Evolutionary conservation across 2,113 vertebrate genomes (phyloP).

Genomic region (Percina caprodes): DNA sequence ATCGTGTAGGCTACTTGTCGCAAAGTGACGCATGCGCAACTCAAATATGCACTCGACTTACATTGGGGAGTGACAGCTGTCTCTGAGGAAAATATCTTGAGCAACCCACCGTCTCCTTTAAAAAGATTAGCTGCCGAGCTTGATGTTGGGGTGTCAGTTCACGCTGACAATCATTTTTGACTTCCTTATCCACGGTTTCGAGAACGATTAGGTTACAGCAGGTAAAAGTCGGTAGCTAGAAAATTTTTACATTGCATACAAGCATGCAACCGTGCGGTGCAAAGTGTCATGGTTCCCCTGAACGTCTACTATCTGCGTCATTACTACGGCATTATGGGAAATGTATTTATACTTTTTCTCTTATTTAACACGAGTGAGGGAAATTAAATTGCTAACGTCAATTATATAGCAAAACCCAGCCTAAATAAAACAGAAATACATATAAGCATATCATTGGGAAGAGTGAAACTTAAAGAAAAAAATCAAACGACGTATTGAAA

Average conservation of each 20-base stretch:
- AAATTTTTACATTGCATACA: not conserved
- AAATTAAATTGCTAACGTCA: not conserved
- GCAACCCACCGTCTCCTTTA: not conserved
- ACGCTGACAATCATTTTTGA: not conserved
- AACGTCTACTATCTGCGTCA: conserved; percentile 44
- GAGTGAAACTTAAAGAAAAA: no score
- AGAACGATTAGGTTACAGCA: not conserved
- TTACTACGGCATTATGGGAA: conserved; percentile 64
- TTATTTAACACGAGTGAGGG: not conserved
- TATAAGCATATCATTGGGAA: no score
- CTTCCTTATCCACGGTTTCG: not conserved
- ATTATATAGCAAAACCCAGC: no score
- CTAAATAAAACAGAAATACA: no score
- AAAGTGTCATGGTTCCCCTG: conserved; percentile 66
- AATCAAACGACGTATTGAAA: no score
- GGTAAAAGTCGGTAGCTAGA: conserved; percentile 41
- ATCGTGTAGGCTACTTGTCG: no score
- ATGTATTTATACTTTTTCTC: conserved; percentile 41
- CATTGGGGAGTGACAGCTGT: not conserved
- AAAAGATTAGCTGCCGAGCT: not conserved
- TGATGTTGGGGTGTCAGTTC: not conserved
- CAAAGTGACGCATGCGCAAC: no score
- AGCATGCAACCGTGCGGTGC: conserved; percentile 46
- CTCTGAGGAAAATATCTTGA: not conserved
- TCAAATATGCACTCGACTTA: no score